Base-by-base conservation (phyloP, 1,140 invertebrate species). In the Papilio glaucus region DNA sequence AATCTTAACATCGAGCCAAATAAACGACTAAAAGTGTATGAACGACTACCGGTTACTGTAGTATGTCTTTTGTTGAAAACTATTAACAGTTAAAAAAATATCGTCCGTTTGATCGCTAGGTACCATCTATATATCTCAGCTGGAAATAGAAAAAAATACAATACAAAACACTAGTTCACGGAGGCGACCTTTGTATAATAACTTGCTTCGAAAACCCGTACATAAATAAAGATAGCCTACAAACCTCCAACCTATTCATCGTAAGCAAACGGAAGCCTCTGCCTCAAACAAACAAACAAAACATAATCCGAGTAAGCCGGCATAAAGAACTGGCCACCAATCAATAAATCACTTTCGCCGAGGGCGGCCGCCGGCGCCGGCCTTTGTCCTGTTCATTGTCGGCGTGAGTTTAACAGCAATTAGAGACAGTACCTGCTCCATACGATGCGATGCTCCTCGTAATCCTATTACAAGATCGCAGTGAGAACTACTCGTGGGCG, bases 311-410 rank as follows among this genome's bases (percentile, higher is more conserved):
- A 63, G 84, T 86, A 81, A 85, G 81, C 79, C 84, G 82, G 76
- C 82, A 85, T 77, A 86, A 85, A 81, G 82, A 84, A 77, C 73
- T 65, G 45, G 24, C 41, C 74, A 57, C 78, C 82, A 86, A 89
- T 90, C 88, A 85, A 92, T 92, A 92, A 92, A 92, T 91, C 89
- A 92, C 88, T 89, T 83, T 89, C 86, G 72, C 78, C 85, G 77
- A 81, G 78, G 78, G 75, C 76, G 72, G 80, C 76, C 83, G 80
- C 76, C 83, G 90, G 88, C 89, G 89, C 90, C 89, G 78, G 73
- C 81, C 79, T 86, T 88, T 89, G 86, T 89, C 73, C 83, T 69
- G 26, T 68, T 71, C 38, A 82, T 81, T 85, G 88, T 90, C 86
- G 85, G 87, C 83, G 81, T 84, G 85, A 88, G 88, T 88, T 87